Base-by-base conservation (phyloP, 2,888 invertebrate species). In the Lycaena phlaeas region DNA sequence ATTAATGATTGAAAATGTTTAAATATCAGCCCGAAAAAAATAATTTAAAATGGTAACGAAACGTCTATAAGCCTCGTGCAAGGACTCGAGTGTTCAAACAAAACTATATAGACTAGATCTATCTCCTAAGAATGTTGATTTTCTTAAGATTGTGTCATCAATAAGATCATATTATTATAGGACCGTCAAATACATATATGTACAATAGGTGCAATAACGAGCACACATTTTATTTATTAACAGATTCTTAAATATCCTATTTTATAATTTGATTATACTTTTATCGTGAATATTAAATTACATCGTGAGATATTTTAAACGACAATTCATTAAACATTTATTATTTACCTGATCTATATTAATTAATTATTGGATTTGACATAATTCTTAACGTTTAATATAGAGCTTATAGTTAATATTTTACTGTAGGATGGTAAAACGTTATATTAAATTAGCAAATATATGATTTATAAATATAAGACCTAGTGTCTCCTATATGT, bases 341-440 rank as follows among this genome's bases (percentile, higher is more conserved):
- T 44, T 43, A 46, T 41, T 46, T 43, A 47, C 46, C 42, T 44
- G 42, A 44, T 42, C 44, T 46, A 39, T 47, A 47, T 42, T 44
- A 44, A 26, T 40, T 42, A 46, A 34, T 22, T 26, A 30, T 43
- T 25, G 12, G 37, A 11, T 22, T 9, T 7, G 22, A 22, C 22
- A 18, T 22, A 22, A 2, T 7, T 2, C 22, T 22, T 4, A 22
- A 5, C 22, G 5, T 18, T 22, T 22, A 22, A 9, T 22, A n/a
- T 14, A 14, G 29, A 29, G 14, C 6, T 34, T 22, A 34, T 9
- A 12, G 11, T 18, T 18, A 22, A 12, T 18, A 9, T 9, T 25
- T 18, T 12, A 34, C 2, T 17, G 9, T 12, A 34, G 17, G 4
- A 5, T 18, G 3, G 22, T 22, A 22, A n/a, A n/a, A 3, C 11